Conservation (phyloP, 2,113 vertebrate species). For the cattle (Bos taurus) region ARS-UCD2.0 NC_037334.1:100887501-100888000, state of each 20-base stretch:
- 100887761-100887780: neutral
- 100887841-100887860: neutral
- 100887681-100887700: neutral
- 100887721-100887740: neutral
- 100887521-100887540: neutral
- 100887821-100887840: neutral
- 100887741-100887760: neutral
- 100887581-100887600: neutral
- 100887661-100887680: neutral
- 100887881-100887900: neutral
- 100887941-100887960: neutral
- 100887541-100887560: neutral
- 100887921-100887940: neutral
- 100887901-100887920: neutral
- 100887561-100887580: neutral
- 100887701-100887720: neutral
- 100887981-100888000: neutral
- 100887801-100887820: neutral
- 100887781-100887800: neutral
- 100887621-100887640: neutral
- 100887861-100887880: rapidly evolving
- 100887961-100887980: neutral
- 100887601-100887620: neutral
- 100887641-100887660: neutral
- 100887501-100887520: neutral